phyloP scores from a whole-genome alignment of 2,888 invertebrate genomes.

The Elegia similella region DNA sequence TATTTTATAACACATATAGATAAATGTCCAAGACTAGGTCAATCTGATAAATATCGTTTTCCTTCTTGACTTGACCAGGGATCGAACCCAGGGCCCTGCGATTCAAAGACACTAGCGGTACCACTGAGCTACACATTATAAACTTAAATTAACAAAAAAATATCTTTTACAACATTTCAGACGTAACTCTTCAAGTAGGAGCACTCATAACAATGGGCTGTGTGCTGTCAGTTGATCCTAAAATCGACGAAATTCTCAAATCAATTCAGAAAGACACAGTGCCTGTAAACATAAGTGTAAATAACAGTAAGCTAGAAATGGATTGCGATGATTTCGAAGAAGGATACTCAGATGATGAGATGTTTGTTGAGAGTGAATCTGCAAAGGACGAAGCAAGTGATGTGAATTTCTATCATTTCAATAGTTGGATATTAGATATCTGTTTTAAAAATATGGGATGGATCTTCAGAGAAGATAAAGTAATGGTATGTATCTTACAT shows the following conservation, averaged over 20 bases:
- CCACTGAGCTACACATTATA: no score
- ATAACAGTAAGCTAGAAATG: constrained; percentile 36
- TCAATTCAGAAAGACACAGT: constrained; percentile 74
- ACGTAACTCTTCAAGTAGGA: constrained; percentile 87
- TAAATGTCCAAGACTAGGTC: no score
- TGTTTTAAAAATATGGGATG: constrained; percentile 82
- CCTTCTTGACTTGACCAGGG: no score
- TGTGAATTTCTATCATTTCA: constrained; percentile 57
- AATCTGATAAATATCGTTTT: no score
- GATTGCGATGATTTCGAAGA: constrained; percentile 72
- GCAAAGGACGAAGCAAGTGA: constrained; percentile 31
- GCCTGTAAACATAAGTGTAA: constrained; percentile 36
- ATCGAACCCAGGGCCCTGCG: no score
- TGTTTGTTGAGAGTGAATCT: constrained; percentile 46
- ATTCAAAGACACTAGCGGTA: no score
- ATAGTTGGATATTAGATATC: constrained; percentile 83
- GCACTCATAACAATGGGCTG: constrained; percentile 88
- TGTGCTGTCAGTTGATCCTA: constrained; percentile 84
- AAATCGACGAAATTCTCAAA: constrained; percentile 83
- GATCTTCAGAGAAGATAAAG: constrained; percentile 53
- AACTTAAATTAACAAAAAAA: no score
- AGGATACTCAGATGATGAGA: constrained; percentile 71
- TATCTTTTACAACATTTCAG: constrained; percentile 56
- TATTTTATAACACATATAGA: no score
- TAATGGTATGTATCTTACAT: constrained; percentile 45